Conservation (phyloP, 2,113 vertebrate species). For the Cricetomys ansorgei region DNA sequence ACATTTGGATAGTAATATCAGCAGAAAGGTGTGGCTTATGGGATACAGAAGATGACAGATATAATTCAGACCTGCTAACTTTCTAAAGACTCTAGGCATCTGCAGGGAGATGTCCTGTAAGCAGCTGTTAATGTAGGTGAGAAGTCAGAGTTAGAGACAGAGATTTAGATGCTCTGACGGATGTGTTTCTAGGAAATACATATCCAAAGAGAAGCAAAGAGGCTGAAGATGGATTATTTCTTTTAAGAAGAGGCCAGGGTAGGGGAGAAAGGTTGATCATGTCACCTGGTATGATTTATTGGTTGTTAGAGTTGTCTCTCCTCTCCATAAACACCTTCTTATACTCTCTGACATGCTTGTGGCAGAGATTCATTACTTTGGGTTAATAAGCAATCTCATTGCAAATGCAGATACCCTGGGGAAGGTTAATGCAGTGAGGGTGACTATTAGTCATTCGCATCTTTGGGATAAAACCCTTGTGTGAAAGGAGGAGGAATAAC, state of each 20-base stretch:
- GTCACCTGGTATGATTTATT: slow-evolving; percentile 52
- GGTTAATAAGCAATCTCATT: slow-evolving; percentile 60
- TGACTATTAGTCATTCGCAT: slow-evolving; percentile 47
- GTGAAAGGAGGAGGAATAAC: slow-evolving; percentile 31
- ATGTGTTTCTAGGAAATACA: slow-evolving; percentile 38
- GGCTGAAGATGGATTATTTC: slow-evolving; percentile 54
- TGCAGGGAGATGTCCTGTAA: not conserved
- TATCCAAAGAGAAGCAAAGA: not conserved
- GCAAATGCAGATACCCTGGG: slow-evolving; percentile 53
- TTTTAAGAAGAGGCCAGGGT: slow-evolving; percentile 35
- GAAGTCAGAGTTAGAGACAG: not conserved
- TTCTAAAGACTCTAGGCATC: not conserved
- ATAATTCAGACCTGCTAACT: not conserved
- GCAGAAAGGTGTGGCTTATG: not conserved
- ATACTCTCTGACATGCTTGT: slow-evolving; percentile 19
- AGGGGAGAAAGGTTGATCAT: slow-evolving; percentile 39
- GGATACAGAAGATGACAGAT: not conserved
- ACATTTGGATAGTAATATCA: not conserved
- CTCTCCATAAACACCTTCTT: slow-evolving; percentile 20
- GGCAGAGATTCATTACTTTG: slow-evolving; percentile 67
- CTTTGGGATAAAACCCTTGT: slow-evolving; percentile 26
- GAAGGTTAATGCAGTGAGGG: slow-evolving; percentile 25
- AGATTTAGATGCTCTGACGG: slow-evolving; percentile 18
- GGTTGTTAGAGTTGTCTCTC: not conserved
- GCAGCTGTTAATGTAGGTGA: not conserved